phyloP scores from a whole-genome alignment of 1,140 invertebrate species.

The Drosophila ogumai region DNA sequence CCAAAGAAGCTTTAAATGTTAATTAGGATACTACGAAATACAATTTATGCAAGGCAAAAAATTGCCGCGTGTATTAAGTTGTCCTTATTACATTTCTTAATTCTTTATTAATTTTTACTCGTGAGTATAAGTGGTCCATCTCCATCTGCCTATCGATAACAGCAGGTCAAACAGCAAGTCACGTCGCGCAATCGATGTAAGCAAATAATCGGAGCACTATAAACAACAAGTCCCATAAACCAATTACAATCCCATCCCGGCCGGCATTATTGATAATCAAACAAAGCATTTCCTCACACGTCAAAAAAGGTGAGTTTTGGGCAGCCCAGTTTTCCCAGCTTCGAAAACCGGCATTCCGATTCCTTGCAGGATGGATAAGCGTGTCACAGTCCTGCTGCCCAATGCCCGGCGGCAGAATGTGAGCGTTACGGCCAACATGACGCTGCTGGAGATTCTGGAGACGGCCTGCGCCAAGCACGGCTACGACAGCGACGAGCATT shows the following conservation, averaged over 20 bases:
- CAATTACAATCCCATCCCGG: neutral
- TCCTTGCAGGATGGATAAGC: conserved; percentile 68
- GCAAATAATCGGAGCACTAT: conserved; percentile 5
- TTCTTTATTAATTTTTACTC: neutral
- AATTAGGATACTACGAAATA: neutral
- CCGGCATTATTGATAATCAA: conserved; percentile 9
- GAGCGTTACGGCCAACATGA: conserved; percentile 89
- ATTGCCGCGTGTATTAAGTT: neutral
- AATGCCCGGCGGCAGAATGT: conserved; percentile 89
- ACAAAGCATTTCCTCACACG: conserved; percentile 2
- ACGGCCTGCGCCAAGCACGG: conserved; percentile 92
- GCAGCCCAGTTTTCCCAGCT: neutral
- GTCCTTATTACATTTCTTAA: neutral
- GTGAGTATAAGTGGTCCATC: neutral
- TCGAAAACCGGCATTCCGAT: neutral
- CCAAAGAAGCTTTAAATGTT: conserved; percentile 49
- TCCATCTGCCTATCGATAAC: conserved; percentile 1
- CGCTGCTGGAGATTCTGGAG: conserved; percentile 91
- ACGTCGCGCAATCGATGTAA: conserved; percentile 9
- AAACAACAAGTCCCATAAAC: neutral
- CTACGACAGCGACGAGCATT: conserved; percentile 89
- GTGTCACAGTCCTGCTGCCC: conserved; percentile 88
- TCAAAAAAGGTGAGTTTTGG: conserved; percentile 8
- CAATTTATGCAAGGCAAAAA: neutral
- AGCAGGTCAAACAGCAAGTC: conserved; percentile 12